These are phyloP conservation scores for Diuraphis noxia DNA, from an alignment of 1,140 invertebrate genomes.

Conservation along the genomic window DNA sequence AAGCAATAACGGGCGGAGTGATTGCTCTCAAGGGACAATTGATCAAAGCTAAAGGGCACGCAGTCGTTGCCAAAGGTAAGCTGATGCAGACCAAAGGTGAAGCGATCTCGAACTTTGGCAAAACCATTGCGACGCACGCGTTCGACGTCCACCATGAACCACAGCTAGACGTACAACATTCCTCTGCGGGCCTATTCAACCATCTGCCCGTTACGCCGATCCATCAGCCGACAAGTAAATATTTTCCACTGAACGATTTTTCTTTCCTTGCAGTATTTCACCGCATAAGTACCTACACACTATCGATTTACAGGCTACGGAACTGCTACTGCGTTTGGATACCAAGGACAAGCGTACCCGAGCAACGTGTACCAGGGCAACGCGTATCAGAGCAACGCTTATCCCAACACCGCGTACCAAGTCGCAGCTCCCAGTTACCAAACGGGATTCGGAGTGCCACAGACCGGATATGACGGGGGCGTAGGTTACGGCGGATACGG, in stretches of 20 bases:
- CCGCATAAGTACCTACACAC: neutral
- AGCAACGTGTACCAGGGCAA: neutral
- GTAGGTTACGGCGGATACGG: neutral
- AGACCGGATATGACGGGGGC: neutral
- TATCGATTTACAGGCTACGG: neutral
- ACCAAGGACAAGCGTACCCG: neutral
- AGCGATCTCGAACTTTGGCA: slow-evolving; percentile 74
- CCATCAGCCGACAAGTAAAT: slow-evolving; percentile 11
- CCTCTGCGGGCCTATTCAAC: neutral
- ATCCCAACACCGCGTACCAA: neutral
- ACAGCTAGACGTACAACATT: slow-evolving; percentile 15
- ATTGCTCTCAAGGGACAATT: slow-evolving; percentile 81
- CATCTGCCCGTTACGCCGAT: neutral
- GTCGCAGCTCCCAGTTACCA: neutral
- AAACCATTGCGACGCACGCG: slow-evolving; percentile 73
- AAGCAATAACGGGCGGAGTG: slow-evolving; percentile 81
- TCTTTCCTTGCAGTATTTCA: neutral
- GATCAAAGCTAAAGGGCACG: slow-evolving; percentile 78
- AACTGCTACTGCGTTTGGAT: neutral
- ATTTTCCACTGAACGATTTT: neutral
- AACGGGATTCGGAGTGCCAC: neutral
- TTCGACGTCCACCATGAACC: slow-evolving; percentile 60
- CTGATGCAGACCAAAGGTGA: slow-evolving; percentile 73
- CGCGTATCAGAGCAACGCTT: neutral
- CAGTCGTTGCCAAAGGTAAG: slow-evolving; percentile 74